Conservation (phyloP, 1,140 invertebrate genomes). For the Dreissena rostriformis region DNA sequence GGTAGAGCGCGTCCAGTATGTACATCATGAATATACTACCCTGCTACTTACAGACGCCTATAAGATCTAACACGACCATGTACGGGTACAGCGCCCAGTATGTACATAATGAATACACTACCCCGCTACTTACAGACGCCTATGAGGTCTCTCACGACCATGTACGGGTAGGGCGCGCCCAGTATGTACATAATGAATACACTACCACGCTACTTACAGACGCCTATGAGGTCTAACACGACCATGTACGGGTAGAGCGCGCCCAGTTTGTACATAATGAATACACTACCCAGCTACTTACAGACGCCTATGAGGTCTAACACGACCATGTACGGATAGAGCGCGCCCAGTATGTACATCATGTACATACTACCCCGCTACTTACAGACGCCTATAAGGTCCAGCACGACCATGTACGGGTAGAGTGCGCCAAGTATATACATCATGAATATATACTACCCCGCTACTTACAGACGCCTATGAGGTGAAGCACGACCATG, state of each 20-base stretch:
- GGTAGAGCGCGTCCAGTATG: slow-evolving; percentile 71
- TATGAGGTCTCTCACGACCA: slow-evolving; percentile 73
- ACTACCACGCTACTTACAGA: slow-evolving; percentile 70
- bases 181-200: slow-evolving; percentile 74
- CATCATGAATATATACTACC: slow-evolving; percentile 72
- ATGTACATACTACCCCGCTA: slow-evolving; percentile 74
- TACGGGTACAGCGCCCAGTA: slow-evolving; percentile 75
- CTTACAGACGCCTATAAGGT: slow-evolving; percentile 66
- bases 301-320: slow-evolving; percentile 68
- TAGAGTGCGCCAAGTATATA: slow-evolving; percentile 70
- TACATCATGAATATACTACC: slow-evolving; percentile 71
- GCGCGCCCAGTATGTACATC: slow-evolving; percentile 71
- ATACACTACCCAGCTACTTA: slow-evolving; percentile 70
- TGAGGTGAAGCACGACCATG: slow-evolving; percentile 72
- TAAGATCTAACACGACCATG: slow-evolving; percentile 72
- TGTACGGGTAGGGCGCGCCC: slow-evolving; percentile 74
- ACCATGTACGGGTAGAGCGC: slow-evolving; percentile 72
- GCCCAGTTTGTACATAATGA: slow-evolving; percentile 68
- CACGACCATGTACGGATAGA: slow-evolving; percentile 76
- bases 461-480: slow-evolving; percentile 72
- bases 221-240: slow-evolving; percentile 69
- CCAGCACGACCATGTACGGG: slow-evolving; percentile 72
- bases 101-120: slow-evolving; percentile 74
- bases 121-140: slow-evolving; percentile 73
- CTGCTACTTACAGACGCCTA: slow-evolving; percentile 71